phyloP scores from a whole-genome alignment of 1,140 invertebrate genomes.

The Drosophila gunungcola region DNA sequence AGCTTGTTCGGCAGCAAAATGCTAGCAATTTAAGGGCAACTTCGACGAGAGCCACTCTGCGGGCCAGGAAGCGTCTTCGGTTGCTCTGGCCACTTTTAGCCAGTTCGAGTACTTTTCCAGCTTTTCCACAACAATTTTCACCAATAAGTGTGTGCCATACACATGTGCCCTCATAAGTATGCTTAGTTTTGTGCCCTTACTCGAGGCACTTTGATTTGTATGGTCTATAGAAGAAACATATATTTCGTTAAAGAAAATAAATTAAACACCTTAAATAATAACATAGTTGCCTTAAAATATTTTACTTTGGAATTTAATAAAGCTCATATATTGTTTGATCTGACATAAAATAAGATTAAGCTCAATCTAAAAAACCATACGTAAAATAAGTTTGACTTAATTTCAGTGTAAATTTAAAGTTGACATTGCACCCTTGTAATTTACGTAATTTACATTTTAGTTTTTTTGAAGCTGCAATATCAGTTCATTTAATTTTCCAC shows the following conservation, averaged over 20 bases:
- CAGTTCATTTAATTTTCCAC: too few relatives aligned
- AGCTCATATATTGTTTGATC: too few relatives aligned
- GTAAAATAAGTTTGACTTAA: too few relatives aligned
- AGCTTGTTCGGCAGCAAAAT: slow-evolving; percentile 55
- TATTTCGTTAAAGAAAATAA: not conserved
- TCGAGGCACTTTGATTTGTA: not conserved
- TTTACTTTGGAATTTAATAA: too few relatives aligned
- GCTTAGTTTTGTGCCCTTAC: not conserved
- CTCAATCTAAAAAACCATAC: too few relatives aligned
- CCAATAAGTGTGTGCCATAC: slow-evolving; percentile 67
- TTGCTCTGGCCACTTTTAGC: slow-evolving; percentile 24
- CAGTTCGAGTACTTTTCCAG: slow-evolving; percentile 57
- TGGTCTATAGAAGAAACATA: not conserved
- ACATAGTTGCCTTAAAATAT: too few relatives aligned
- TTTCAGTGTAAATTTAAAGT: too few relatives aligned
- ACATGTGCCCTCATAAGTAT: slow-evolving; percentile 2
- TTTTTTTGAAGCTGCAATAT: too few relatives aligned
- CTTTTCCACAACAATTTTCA: slow-evolving; percentile 64
- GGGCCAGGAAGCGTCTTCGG: slow-evolving; percentile 30
- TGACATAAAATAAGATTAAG: too few relatives aligned
- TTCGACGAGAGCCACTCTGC: slow-evolving; percentile 18
- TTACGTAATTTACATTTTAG: too few relatives aligned
- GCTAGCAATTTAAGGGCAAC: slow-evolving; percentile 50
- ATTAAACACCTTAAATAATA: too few relatives aligned
- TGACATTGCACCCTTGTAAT: too few relatives aligned